Evolutionary conservation across 2,888 invertebrate genomes (phyloP).

Genomic region (Itoplectis maculator): DNA sequence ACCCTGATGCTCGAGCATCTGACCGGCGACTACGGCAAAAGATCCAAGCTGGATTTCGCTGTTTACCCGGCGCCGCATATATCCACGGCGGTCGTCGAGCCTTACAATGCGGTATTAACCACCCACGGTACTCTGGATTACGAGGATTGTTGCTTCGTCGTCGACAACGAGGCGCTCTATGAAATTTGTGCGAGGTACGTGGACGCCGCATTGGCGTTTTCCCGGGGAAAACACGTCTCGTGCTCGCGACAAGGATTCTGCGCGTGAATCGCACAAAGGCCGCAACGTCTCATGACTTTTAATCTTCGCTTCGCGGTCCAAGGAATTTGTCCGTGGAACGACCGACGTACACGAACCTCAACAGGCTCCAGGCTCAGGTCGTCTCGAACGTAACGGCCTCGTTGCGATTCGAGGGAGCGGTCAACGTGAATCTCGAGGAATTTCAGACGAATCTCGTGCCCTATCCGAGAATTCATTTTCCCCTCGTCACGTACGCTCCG

Average conservation of each 20-base stretch:
- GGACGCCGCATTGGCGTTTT: neutral
- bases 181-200: slow-evolving; percentile 88
- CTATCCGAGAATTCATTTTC: slow-evolving; percentile 95
- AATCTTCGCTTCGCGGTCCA: neutral
- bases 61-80: slow-evolving; percentile 95
- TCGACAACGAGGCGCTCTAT: slow-evolving; percentile 92
- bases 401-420: slow-evolving; percentile 88
- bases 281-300: neutral
- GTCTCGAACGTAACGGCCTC: slow-evolving; percentile 90
- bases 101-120: slow-evolving; percentile 90
- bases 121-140: slow-evolving; percentile 89
- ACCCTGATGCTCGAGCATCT: slow-evolving; percentile 89
- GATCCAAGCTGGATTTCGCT: slow-evolving; percentile 88
- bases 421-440: slow-evolving; percentile 90
- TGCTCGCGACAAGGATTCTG: neutral
- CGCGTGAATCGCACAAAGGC: too few species aligned
- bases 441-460: slow-evolving; percentile 94
- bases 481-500: slow-evolving; percentile 91
- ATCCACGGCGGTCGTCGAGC: slow-evolving; percentile 91
- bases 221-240: neutral
- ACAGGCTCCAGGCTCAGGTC: slow-evolving; percentile 91
- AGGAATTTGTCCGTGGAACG: slow-evolving; percentile 90
- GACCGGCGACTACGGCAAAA: slow-evolving; percentile 88
- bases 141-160: slow-evolving; percentile 90
- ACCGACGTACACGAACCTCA: slow-evolving; percentile 95